Evolutionary conservation across 1,140 invertebrate species (phyloP).

Genomic region (Arctopsyche grandis): DNA sequence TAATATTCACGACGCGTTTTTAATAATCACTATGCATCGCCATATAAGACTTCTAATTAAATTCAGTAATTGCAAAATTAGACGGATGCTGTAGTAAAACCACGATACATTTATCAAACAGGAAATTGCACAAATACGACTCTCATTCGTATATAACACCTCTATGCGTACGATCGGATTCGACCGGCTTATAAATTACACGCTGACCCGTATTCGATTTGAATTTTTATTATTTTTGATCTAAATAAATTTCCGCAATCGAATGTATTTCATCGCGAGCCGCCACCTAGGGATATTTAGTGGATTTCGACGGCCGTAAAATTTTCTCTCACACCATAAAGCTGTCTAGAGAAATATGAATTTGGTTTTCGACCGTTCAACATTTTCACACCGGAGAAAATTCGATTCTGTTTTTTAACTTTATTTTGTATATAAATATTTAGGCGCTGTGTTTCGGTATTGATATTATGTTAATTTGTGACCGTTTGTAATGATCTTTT

Average conservation of each 20-base stretch:
- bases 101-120: conserved; percentile 19
- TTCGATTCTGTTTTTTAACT: too few species aligned
- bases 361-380: too few species aligned
- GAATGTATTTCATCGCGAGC: too few species aligned
- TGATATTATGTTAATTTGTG: conserved; percentile 5
- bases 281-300: too few species aligned
- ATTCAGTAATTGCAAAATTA: conserved; percentile 26
- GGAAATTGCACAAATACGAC: conserved; percentile 22
- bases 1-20: too few species aligned
- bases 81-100: conserved; percentile 27
- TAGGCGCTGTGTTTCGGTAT: background rate
- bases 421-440: too few species aligned
- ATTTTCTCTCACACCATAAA: too few species aligned
- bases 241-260: background rate
- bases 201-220: background rate
- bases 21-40: background rate
- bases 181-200: background rate
- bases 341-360: too few species aligned
- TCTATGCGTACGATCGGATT: background rate
- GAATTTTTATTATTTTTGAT: background rate
- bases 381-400: too few species aligned
- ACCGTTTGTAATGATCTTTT: background rate
- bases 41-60: conserved; percentile 20
- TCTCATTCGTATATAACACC: conserved; percentile 23
- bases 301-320: too few species aligned